These are phyloP conservation scores for Smithornis capensis DNA, from an alignment of 2,113 vertebrate species.

Conservation along the genomic window DNA sequence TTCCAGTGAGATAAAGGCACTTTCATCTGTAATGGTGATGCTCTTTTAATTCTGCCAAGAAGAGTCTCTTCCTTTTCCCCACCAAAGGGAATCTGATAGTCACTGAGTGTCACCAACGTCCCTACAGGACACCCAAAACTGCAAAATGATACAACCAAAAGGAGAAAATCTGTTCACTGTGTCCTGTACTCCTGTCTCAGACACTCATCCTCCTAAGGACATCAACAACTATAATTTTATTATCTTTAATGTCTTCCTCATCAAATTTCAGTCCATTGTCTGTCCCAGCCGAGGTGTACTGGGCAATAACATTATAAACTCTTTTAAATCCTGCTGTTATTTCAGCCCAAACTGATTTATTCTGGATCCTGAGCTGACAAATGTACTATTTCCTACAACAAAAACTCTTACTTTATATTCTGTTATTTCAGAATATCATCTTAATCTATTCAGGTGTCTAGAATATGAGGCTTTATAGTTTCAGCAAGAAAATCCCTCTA, in stretches of 20 bases:
- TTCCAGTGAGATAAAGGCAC: background rate
- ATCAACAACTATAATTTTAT: background rate
- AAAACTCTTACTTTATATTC: background rate
- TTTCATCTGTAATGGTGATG: background rate
- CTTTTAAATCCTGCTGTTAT: background rate
- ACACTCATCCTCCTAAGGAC: background rate
- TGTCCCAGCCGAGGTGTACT: background rate
- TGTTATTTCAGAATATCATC: background rate
- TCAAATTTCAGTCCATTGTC: constrained; percentile 4
- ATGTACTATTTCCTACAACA: background rate
- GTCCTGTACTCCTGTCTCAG: background rate
- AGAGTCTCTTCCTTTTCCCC: background rate
- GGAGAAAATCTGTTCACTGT: background rate
- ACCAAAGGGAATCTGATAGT: background rate
- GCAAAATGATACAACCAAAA: background rate
- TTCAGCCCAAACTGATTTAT: background rate
- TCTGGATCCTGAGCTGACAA: background rate
- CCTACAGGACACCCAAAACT: background rate
- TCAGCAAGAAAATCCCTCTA: background rate
- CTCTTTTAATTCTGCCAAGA: background rate
- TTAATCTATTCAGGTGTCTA: background rate
- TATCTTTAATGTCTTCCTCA: constrained; percentile 12
- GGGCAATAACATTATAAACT: background rate
- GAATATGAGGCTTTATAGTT: background rate
- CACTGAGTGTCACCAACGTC: background rate